Conservation (phyloP, 2,888 invertebrate species). For the Dasysyrphus tricinctus region DNA sequence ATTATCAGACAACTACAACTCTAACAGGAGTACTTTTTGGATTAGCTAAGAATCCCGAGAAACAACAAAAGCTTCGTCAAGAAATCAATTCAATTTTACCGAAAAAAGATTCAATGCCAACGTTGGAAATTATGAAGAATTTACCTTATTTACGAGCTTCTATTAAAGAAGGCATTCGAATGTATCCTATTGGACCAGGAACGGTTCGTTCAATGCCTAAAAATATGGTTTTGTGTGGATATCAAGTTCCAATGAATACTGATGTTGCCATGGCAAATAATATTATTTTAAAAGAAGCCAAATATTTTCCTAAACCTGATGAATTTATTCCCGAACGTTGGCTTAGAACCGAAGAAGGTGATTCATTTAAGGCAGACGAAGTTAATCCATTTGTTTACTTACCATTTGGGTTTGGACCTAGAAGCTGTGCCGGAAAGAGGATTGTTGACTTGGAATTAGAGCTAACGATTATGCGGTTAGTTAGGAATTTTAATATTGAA, state of each 20-base stretch:
- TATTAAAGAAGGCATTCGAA: conserved; percentile 88
- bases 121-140: conserved; percentile 83
- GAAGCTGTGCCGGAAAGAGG: conserved; percentile 88
- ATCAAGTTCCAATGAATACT: conserved; percentile 86
- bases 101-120: conserved; percentile 82
- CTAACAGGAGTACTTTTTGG: conserved; percentile 85
- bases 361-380: conserved; percentile 37
- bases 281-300: conserved; percentile 86
- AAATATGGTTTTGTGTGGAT: conserved; percentile 86
- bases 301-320: conserved; percentile 86
- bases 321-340: conserved; percentile 90
- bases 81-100: conserved; percentile 85
- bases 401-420: conserved; percentile 88
- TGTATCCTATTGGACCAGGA: conserved; percentile 86
- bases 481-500: conserved; percentile 79
- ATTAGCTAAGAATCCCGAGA: conserved; percentile 86
- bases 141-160: conserved; percentile 88
- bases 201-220: conserved; percentile 85
- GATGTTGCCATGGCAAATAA: conserved; percentile 90
- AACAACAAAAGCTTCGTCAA: conserved; percentile 86
- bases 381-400: conserved; percentile 79
- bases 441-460: conserved; percentile 89
- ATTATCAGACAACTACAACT: conserved; percentile 85
- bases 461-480: conserved; percentile 77
- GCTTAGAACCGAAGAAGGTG: conserved; percentile 82